Evolutionary conservation across 2,888 invertebrate genomes (phyloP).

Genomic region (Netelia fuscicornis): DNA sequence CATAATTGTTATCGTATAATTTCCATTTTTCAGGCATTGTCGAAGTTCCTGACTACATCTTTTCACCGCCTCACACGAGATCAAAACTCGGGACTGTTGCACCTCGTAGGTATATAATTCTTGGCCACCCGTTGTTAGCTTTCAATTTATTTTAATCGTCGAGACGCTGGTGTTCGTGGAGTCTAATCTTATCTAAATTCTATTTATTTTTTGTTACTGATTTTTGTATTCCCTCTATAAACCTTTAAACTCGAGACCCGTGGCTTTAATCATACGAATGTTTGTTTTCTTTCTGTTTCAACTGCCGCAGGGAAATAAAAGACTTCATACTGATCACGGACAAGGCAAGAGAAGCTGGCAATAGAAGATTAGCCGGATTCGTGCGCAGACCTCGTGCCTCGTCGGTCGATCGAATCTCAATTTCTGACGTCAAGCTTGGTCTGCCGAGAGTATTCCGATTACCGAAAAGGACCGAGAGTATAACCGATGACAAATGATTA

Average conservation of each 20-base stretch:
- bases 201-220: not conserved
- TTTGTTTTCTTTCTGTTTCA: not conserved
- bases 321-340: constrained; percentile 51
- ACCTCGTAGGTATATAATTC: constrained; percentile 76
- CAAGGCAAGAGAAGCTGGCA: constrained; percentile 34
- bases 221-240: constrained; percentile 16
- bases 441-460: constrained; percentile 39
- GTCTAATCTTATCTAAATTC: not conserved
- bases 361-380: constrained; percentile 25
- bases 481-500: constrained; percentile 14
- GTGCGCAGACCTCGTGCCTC: constrained; percentile 10
- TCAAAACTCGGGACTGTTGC: constrained; percentile 70
- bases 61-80: constrained; percentile 79
- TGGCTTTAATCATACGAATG: not conserved
- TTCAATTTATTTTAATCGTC: constrained; percentile 30
- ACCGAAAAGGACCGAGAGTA: constrained; percentile 40
- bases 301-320: constrained; percentile 48
- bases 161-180: not conserved
- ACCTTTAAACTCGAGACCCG: not conserved
- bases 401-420: constrained; percentile 19
- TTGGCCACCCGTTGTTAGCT: constrained; percentile 58
- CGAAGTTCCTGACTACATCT: constrained; percentile 75
- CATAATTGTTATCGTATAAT: constrained; percentile 21
- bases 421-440: constrained; percentile 14
- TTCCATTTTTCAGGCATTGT: constrained; percentile 70